phyloP scores from a whole-genome alignment of 2,797 vertebrate species.

The Eutrigla gurnardus region DNA sequence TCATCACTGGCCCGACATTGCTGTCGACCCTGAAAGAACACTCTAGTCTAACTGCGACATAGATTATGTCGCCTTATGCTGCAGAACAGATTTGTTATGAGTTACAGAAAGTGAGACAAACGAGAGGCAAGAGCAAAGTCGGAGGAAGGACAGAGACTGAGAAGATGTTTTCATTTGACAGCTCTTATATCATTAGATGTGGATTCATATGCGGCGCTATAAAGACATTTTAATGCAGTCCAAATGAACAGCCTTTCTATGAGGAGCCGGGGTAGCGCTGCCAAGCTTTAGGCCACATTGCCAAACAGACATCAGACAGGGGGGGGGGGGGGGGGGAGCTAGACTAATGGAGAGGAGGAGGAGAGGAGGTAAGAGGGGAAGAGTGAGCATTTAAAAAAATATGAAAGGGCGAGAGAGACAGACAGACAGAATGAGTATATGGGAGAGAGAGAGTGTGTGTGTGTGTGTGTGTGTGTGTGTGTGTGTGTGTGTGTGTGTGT shows the following conservation, averaged over 20 bases:
- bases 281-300: slow-evolving; percentile 56
- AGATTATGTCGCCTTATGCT: not conserved
- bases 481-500: slow-evolving; percentile 2
- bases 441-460: no score
- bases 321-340: slow-evolving; percentile 10
- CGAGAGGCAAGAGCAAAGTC: slow-evolving; percentile 3
- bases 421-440: slow-evolving; percentile 15
- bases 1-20: not conserved
- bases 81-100: not conserved
- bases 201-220: slow-evolving; percentile 32
- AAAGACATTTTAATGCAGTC: slow-evolving; percentile 61
- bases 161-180: slow-evolving; percentile 60
- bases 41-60: not conserved
- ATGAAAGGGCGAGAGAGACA: slow-evolving; percentile 29
- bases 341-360: slow-evolving; percentile 17
- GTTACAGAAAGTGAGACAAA: not conserved
- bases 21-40: not conserved
- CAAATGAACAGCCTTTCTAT: slow-evolving; percentile 61
- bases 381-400: slow-evolving; percentile 39
- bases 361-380: slow-evolving; percentile 29
- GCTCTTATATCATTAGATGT: slow-evolving; percentile 40
- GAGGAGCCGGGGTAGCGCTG: slow-evolving; percentile 40
- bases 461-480: no score
- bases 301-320: slow-evolving; percentile 56
- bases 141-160: slow-evolving; percentile 14